A percentile compares a stretch with the other conserved stretches of the same genome.
These are phyloP conservation scores for Bibio marci DNA, from an alignment of 2,888 invertebrate species.

Conservation along the genomic window DNA sequence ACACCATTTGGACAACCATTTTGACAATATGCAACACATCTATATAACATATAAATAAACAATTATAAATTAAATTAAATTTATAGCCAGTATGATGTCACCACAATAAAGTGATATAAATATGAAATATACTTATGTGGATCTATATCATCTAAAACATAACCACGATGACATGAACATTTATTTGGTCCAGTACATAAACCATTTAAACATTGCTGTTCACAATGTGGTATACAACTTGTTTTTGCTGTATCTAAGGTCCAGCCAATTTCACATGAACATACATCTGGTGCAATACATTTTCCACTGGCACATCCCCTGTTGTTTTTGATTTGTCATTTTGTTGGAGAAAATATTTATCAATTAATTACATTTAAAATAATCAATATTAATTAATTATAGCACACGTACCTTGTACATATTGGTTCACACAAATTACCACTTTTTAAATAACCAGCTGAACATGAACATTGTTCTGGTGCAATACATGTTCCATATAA, in stretches of 20 bases:
- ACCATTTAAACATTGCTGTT: conserved; percentile 48
- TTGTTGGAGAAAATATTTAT: background rate
- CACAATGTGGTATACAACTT: conserved; percentile 38
- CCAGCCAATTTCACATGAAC: conserved; percentile 21
- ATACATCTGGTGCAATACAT: conserved; percentile 26
- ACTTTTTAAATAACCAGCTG: conserved; percentile 31
- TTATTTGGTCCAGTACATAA: conserved; percentile 43
- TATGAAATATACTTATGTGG: conserved; percentile 10
- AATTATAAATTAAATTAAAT: background rate
- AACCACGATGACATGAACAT: conserved; percentile 42
- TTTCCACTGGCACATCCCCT: conserved; percentile 24
- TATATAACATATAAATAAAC: conserved; percentile 13
- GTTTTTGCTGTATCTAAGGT: conserved; percentile 24
- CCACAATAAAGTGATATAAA: no score
- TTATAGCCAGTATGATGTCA: no score
- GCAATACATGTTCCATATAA: conserved; percentile 39
- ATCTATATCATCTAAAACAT: conserved; percentile 25
- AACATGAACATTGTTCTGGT: conserved; percentile 41
- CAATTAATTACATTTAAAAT: background rate
- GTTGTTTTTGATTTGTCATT: no score
- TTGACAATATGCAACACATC: conserved; percentile 43
- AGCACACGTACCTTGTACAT: conserved; percentile 19
- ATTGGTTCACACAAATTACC: conserved; percentile 21
- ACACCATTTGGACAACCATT: conserved; percentile 57
- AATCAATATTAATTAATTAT: background rate